Conservation (phyloP, 2,797 vertebrate species). For the Hoplostethus atlanticus region DNA sequence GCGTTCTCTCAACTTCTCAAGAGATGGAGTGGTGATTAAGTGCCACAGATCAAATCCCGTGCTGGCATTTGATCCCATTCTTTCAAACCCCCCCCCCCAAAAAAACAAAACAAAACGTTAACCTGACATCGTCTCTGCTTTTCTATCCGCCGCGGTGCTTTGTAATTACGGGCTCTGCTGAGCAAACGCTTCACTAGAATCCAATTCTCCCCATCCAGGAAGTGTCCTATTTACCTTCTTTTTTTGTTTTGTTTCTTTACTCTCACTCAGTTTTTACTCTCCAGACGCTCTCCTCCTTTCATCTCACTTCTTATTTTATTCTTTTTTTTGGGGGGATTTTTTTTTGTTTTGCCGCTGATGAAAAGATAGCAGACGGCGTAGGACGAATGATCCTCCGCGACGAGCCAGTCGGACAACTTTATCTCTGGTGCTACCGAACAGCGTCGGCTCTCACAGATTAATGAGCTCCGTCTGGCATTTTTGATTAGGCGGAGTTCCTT, state of each 20-base stretch:
- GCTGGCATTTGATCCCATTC: constrained; percentile 43
- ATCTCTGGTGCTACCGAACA: constrained; percentile 55
- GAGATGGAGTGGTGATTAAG: constrained; percentile 24
- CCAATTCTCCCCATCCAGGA: constrained; percentile 5
- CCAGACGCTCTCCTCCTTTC: constrained; percentile 36
- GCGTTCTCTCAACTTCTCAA: constrained; percentile 4
- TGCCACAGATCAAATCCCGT: constrained; percentile 44
- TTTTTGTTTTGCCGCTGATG: constrained; percentile 48
- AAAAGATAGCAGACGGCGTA: constrained; percentile 56
- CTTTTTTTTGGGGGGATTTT: constrained; percentile 44
- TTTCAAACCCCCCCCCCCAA: not conserved
- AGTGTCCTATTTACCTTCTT: constrained; percentile 56
- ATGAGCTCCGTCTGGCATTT: constrained; percentile 72
- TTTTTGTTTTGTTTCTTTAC: constrained; percentile 29
- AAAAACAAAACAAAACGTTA: constrained; percentile 1
- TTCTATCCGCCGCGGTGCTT: not conserved
- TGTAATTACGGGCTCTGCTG: constrained; percentile 17
- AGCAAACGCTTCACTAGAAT: constrained; percentile 33
- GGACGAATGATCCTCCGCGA: constrained; percentile 42
- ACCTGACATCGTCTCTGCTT: constrained; percentile 12
- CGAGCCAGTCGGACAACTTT: constrained; percentile 62
- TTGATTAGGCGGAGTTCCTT: constrained; percentile 74
- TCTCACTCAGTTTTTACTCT: constrained; percentile 22
- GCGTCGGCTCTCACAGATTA: constrained; percentile 64
- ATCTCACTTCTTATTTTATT: constrained; percentile 54